Evolutionary conservation across 2,113 vertebrate genomes (phyloP).

Genomic region (Tragelaphus strepsiceros): DNA sequence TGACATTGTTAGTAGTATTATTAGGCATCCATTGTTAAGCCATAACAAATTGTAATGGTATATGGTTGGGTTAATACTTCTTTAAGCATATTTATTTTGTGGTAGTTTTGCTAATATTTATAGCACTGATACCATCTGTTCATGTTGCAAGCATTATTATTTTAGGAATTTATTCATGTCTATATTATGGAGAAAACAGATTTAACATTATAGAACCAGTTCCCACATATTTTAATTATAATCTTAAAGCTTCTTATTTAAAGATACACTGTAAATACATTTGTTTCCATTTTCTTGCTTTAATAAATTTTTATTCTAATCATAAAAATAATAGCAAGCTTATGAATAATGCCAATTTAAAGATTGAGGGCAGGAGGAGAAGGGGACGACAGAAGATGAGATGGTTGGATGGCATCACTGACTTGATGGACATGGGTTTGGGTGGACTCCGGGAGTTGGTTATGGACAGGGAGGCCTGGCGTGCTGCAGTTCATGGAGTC

Average conservation of each 20-base stretch:
- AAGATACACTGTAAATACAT: background rate
- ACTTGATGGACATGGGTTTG: background rate
- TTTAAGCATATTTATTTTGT: conserved; percentile 37
- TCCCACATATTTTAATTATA: conserved; percentile 40
- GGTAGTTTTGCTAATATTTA: conserved; percentile 48
- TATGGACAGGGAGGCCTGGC: background rate
- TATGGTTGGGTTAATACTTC: background rate
- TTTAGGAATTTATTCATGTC: conserved; percentile 41
- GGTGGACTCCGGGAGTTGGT: background rate
- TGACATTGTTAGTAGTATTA: background rate
- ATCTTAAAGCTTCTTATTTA: conserved; percentile 26
- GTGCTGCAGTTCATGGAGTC: background rate
- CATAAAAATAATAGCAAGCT: background rate
- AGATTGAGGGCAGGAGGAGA: background rate
- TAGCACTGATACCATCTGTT: conserved; percentile 54
- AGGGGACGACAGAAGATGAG: background rate
- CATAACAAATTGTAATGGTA: background rate
- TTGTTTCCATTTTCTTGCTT: background rate
- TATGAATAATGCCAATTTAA: background rate
- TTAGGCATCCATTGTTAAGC: background rate
- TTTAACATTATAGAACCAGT: conserved; percentile 43
- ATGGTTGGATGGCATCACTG: background rate
- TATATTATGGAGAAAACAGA: conserved; percentile 42
- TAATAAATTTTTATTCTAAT: background rate
- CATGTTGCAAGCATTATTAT: conserved; percentile 34